Percentiles rank a stretch among this genome's conserved stretches.
Evolutionary conservation across 2,888 invertebrate species (phyloP).

Genomic region (Sarcophaga variegata): DNA sequence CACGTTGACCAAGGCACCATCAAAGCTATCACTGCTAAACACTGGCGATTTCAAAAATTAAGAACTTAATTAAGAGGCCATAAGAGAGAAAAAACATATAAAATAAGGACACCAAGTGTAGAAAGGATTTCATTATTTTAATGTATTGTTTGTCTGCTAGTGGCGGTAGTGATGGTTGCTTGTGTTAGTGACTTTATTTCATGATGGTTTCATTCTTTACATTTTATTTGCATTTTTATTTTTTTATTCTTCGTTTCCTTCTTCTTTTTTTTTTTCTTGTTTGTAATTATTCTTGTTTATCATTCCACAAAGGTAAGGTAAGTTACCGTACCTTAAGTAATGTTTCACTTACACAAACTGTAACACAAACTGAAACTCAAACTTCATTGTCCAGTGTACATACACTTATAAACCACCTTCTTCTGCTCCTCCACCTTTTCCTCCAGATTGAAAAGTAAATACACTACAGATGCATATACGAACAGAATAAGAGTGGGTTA

Average conservation of each 20-base stretch:
- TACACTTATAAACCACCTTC: not conserved
- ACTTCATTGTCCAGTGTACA: not conserved
- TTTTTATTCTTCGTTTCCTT: conserved; percentile 1
- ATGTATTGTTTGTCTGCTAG: conserved; percentile 54
- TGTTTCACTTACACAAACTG: conserved; percentile 40
- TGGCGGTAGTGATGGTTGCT: not conserved
- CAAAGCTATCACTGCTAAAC: not conserved
- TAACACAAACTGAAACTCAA: not conserved
- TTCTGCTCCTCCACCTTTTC: not conserved
- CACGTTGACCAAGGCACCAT: too few relatives aligned
- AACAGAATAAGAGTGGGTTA: too few relatives aligned
- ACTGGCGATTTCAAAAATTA: not conserved
- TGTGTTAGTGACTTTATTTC: conserved; percentile 58
- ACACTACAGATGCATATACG: not conserved
- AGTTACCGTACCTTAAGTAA: conserved; percentile 15
- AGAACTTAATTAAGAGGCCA: not conserved
- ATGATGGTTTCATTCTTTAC: conserved; percentile 15
- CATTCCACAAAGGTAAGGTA: conserved; percentile 47
- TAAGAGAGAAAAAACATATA: not conserved
- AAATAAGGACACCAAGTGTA: not conserved
- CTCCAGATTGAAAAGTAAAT: not conserved
- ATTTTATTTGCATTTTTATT: conserved; percentile 13
- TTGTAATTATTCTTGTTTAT: conserved; percentile 20
- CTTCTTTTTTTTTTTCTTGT: conserved; percentile 18
- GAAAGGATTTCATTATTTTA: conserved; percentile 23